Evolutionary conservation across 1,140 invertebrate genomes (phyloP).

Genomic region (Micrasema longulum): DNA sequence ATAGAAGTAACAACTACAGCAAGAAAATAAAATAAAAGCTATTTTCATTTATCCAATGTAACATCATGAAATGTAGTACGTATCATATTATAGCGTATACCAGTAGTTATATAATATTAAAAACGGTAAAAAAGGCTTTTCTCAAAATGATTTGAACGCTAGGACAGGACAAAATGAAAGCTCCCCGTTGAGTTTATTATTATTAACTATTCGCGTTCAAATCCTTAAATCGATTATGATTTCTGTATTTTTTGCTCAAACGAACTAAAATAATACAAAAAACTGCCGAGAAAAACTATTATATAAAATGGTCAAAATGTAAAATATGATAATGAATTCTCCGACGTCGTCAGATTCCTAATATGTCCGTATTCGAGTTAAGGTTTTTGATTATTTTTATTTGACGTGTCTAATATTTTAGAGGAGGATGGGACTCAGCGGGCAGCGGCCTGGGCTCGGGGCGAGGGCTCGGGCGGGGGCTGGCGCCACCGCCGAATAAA

Average conservation of each 20-base stretch:
- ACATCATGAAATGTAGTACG: too few relatives aligned
- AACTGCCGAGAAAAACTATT: slow-evolving; percentile 1
- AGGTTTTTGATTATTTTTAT: slow-evolving; percentile 47
- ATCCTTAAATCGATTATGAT: background rate
- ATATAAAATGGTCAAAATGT: slow-evolving; percentile 30
- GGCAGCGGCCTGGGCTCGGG: background rate
- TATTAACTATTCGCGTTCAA: too few relatives aligned
- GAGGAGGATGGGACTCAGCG: slow-evolving; percentile 22
- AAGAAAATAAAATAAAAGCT: too few relatives aligned
- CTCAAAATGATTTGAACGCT: too few relatives aligned
- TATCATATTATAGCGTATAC: too few relatives aligned
- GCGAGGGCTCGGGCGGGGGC: background rate
- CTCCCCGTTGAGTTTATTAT: background rate
- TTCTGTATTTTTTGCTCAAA: slow-evolving; percentile 24
- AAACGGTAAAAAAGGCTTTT: too few relatives aligned
- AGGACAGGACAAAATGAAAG: too few relatives aligned
- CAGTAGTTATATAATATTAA: too few relatives aligned
- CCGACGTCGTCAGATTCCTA: slow-evolving; percentile 29
- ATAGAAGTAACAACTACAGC: too few relatives aligned
- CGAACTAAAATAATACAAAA: slow-evolving; percentile 2
- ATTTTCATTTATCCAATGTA: too few relatives aligned
- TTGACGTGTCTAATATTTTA: slow-evolving; percentile 44
- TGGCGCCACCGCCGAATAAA: slow-evolving; percentile 48
- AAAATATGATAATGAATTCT: slow-evolving; percentile 43
- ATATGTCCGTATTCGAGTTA: slow-evolving; percentile 25